phyloP scores from a whole-genome alignment of 2,113 vertebrate genomes.

The Grantiella picta region DNA sequence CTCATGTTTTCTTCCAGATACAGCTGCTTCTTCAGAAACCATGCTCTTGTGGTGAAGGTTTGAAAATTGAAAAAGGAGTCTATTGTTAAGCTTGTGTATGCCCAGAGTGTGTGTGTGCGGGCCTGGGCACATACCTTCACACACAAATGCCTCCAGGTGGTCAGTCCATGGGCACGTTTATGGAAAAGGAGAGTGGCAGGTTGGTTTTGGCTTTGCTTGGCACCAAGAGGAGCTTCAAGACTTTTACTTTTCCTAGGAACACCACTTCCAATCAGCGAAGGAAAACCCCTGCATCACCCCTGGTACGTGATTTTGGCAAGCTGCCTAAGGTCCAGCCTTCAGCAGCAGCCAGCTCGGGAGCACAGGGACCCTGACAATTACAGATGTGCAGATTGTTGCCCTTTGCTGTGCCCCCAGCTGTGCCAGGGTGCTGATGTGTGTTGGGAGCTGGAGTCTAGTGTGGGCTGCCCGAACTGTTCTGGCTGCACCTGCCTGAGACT shows the following conservation, averaged over 20 bases:
- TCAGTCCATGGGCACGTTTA: background rate
- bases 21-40: background rate
- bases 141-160: background rate
- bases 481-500: background rate
- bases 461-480: background rate
- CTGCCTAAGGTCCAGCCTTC: background rate
- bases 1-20: constrained; percentile 18
- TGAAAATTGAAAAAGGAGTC: background rate
- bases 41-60: background rate
- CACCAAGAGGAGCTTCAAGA: background rate
- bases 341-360: rapidly evolving
- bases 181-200: background rate
- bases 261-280: background rate
- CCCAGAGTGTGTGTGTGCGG: rapidly evolving
- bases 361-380: background rate
- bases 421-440: background rate
- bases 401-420: background rate
- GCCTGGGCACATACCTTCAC: background rate
- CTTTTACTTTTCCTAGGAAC: background rate
- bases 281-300: rapidly evolving
- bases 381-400: background rate
- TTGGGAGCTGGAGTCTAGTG: background rate
- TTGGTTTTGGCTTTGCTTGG: background rate
- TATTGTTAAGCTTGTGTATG: background rate
- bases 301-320: background rate